Percentiles rank a stretch among this genome's conserved stretches.
These are phyloP conservation scores for Halichondria panicea DNA, from an alignment of 37 sponge, comb jelly and placozoan species.

Conservation along the genomic window DNA sequence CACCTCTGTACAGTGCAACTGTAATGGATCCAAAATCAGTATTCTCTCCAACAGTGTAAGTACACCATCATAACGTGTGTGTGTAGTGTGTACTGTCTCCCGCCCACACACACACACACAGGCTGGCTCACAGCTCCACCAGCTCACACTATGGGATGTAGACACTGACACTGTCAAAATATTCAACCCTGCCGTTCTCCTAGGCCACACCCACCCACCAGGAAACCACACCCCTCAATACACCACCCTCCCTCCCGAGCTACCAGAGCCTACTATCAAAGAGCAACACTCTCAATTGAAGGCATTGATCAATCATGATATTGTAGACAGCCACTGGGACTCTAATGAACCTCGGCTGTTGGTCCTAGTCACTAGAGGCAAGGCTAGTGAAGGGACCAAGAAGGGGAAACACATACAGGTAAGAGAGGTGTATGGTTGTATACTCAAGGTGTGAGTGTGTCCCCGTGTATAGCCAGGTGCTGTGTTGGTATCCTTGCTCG, in stretches of 20 bases:
- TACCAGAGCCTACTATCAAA: conserved; percentile 1
- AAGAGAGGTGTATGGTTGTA: not conserved
- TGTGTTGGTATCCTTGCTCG: conserved; percentile 59
- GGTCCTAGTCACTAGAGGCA: not conserved
- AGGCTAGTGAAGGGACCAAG: not conserved
- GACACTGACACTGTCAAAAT: conserved; percentile 30
- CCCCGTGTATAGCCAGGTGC: conserved; percentile 1
- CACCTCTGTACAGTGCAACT: conserved; percentile 65
- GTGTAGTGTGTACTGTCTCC: not conserved
- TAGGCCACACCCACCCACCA: not conserved
- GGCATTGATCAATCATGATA: too few species aligned
- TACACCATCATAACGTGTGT: not conserved
- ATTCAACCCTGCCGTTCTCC: conserved; percentile 24
- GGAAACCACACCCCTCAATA: not conserved
- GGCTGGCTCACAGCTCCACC: not conserved
- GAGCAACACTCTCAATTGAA: conserved; percentile 28
- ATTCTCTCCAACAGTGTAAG: conserved; percentile 45
- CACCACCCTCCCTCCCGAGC: conserved; percentile 14
- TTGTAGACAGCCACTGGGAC: conserved; percentile 13
- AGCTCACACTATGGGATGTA: conserved; percentile 35
- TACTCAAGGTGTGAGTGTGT: too few species aligned
- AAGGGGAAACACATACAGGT: not conserved
- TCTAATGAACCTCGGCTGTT: conserved; percentile 73
- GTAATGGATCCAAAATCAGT: conserved; percentile 66
- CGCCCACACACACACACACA: not conserved